Evolutionary conservation across 2,888 invertebrate species (phyloP), one percentile per base, ranked within the genome.

Genomic region (Tenthredo notha): DNA sequence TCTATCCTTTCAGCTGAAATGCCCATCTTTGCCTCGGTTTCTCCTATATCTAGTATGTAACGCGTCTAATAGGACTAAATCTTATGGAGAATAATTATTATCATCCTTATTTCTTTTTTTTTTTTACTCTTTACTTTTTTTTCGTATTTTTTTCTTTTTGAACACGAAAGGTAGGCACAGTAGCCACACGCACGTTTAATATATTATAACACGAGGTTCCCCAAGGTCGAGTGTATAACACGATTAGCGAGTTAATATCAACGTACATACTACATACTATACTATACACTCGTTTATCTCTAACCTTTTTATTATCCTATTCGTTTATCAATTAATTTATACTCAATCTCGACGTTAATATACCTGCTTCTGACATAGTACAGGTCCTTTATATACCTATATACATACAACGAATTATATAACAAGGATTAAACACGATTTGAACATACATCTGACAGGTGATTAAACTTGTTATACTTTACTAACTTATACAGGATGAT

Each of bases 281-380:
- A 37, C 21, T 21, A 61, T 25, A 61, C 2, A 12, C 25, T 9
- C 61, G 21, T 61, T 61, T 61, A 61, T 25, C 61, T 61, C 61
- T 61, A 25, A 61, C 3, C 25, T 61, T 61, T 25, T 61, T 61
- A 61, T 61, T 61, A 61, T 61, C 61, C 25, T 61, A 25, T 61
- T 61, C 61, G 21, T 61, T 61, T 61, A 61, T 61, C 61, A 61
- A 61, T 61, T 61, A 61, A 61, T 61, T 61, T 61, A 61, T 61
- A 25, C 61, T 25, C 25, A 25, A 61, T 61, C 61, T 61, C 61
- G 25, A 61, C 61, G n/a, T 21, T 61, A 25, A 25, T 61, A 61
- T 61, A 61, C 61, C 61, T 61, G 25, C 50, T 50, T 18, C 6
- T 50, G 5, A 15, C 50, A 15, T 18, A 18, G 5, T 50, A 43